Evolutionary conservation across 2,797 vertebrate genomes (phyloP), one percentile per base, ranked within the genome.

Genomic region (Threskiornis aethiopicus): DNA sequence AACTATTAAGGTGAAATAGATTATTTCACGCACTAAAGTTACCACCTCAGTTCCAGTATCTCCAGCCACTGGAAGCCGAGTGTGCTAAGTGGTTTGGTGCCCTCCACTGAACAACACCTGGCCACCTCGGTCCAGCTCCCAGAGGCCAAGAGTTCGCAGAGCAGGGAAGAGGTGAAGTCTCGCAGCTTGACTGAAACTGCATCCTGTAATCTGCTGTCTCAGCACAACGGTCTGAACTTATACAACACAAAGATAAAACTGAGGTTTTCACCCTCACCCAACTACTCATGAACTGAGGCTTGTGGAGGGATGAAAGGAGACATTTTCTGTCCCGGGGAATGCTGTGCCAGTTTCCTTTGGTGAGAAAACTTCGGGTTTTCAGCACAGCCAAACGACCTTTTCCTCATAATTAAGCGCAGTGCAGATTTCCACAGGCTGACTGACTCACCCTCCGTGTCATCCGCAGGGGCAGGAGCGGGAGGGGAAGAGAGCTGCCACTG

Each of bases 321-420:
- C 16, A 25, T 49, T 10, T 59, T 64, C 37, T 55, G 18, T 5
- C 35, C 25, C 0, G 0, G 9, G 16, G 16, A 39, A 69, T 1
- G 9, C 42, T 8, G n/a, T 25, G 17, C 29, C 39, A 28, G 54
- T 25, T 57, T 51, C 33, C 59, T 41, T 65, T 16, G 9, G 16
- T 49, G 22, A 80, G 55, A 58, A 46, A 83, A 57, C 16, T 31
- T 61, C 8, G 11, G 5, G 20, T 58, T 77, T 62, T 76, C 18
- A 52, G 47, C 1, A 0, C 4, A 12, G 39, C 29, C 52, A 41
- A 41, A 46, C 31, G 13, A 13, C 25, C 39, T 71, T 70, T 72
- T 24, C 41, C 57, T 65, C 58, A 16, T 9, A 28, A 3, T n/a
- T 11, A 70, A 44, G 15, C 15, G 21, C 25, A 28, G 28, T 0